Evolutionary conservation across 2,113 vertebrate genomes (phyloP), one percentile per base, ranked within the genome.

Genomic region (Puntigrus tetrazona): DNA sequence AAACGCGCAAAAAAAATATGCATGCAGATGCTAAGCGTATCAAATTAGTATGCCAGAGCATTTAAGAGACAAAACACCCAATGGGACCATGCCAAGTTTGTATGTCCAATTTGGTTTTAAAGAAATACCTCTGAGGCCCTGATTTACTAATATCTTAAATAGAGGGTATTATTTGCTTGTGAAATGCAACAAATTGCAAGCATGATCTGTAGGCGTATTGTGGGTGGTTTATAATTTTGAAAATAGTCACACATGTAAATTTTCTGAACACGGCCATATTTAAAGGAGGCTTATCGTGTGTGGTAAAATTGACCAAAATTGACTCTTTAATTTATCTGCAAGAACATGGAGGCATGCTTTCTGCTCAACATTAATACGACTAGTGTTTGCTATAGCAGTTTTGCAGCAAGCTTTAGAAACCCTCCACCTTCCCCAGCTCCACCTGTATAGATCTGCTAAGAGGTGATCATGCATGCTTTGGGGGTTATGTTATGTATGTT

Each of bases 71-170:
- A n/a, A 3, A 2, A 57, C 52, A 9, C 22, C 29, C 25, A 6
- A 78, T 27, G 43, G 25, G 69, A 74, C 20, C 59, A 55, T 38
- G 38, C 25, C 81, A 67, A 70, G 43, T 52, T 78, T 3, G 59
- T 82, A 25, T 70, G 16, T 67, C 10, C 78, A 69, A 55, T 86
- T 74, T 74, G 41, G 36, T 79, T 82, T 72, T 8, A 29, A 43
- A 36, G 7, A 20, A 63, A 77, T 74, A 27, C 14, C 70, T 59
- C 34, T 55, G 52, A 59, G 22, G n/a, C 55, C 36, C 13, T 1
- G 1, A 20, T 79, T 79, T 29, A 27, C 18, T 63, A 41, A 43
- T 27, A 79, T 25, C 36, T 16, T 27, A 63, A 43, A 78, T 22
- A 41, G 41, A 57, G 31, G 31, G 20, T 61, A 43, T 63, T 29